These are phyloP conservation scores for Phalangium opilio DNA, from an alignment of 2,888 invertebrate genomes.

Conservation along the genomic window DNA sequence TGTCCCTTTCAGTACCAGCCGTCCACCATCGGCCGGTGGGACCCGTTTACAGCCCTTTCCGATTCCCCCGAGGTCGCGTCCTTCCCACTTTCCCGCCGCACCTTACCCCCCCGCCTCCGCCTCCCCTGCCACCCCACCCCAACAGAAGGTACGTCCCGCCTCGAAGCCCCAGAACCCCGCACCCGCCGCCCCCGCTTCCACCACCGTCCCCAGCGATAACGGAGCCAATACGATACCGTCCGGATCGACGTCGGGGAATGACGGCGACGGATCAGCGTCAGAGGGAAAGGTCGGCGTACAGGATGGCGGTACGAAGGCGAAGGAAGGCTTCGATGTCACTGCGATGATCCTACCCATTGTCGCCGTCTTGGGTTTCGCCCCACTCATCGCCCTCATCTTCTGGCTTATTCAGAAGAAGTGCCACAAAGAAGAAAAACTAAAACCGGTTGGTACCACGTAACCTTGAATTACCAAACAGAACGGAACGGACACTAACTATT, in stretches of 20 bases:
- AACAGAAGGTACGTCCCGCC: not conserved
- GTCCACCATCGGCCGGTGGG: slow-evolving; percentile 4
- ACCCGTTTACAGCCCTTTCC: not conserved
- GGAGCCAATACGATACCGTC: not conserved
- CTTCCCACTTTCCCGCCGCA: slow-evolving; percentile 8
- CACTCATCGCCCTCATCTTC: slow-evolving; percentile 11
- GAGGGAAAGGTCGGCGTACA: not conserved
- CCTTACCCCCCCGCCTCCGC: slow-evolving; percentile 9
- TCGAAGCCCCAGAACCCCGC: not conserved
- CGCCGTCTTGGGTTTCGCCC: slow-evolving; percentile 14
- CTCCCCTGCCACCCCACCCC: slow-evolving; percentile 1
- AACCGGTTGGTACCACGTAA: slow-evolving; percentile 4
- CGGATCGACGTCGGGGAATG: not conserved
- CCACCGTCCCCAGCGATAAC: not conserved
- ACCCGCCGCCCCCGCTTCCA: slow-evolving; percentile 4
- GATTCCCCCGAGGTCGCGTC: not conserved
- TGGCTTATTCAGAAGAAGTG: slow-evolving; percentile 13
- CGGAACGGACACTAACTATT: not conserved
- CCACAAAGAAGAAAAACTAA: slow-evolving; percentile 10
- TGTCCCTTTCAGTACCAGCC: slow-evolving; percentile 10
- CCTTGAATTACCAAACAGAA: not conserved
- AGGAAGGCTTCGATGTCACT: slow-evolving; percentile 1
- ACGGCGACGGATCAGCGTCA: too few relatives aligned
- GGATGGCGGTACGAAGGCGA: not conserved
- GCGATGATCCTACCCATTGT: slow-evolving; percentile 13